Evolutionary conservation across 2,113 vertebrate species (phyloP), one percentile per base, ranked within the genome.

Genomic region (Centropus unirufus): DNA sequence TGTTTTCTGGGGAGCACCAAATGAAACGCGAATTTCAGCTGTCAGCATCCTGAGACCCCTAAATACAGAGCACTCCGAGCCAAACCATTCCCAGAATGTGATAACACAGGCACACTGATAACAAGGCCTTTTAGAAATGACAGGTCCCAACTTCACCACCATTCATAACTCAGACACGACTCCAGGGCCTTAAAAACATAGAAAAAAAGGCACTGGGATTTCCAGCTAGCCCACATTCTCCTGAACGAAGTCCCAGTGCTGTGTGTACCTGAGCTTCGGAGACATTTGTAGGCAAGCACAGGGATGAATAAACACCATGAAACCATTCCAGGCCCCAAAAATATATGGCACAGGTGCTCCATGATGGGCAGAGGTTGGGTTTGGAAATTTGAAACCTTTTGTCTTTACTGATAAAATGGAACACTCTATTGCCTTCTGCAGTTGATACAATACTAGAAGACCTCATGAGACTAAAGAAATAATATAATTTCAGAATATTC

Each of bases 401-500:
- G 5, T 55, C 47, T n/a, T 72, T 24, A 49, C 1, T 73, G 40
- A 80, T 69, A 59, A 85, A 92, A 88, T 9, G 3, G 3, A 74
- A 55, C 30, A 40, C 49, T 7, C 15, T n/a, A 12, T 10, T 72
- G 61, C 62, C 30, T 89, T 76, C 72, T 62, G 66, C 61, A 42
- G 47, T 27, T 82, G 70, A 58, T 82, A 46, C 17, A 21, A 58
- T 22, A 30, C 19, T 36, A 62, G 36, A 67, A 6, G 6, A 78
- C 49, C 67, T 92, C 75, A 8, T 24, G 64, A 87, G 86, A 85
- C 77, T 77, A 49, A 69, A 59, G 66, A 78, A 76, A 91, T 36
- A 13, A 49, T 27, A 85, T 91, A 4, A 75, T 96, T 95, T 96
- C 94, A 96, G 96, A 95, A 89, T 80, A 83, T 92, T 94, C 83